Base-by-base conservation (phyloP, 1,140 invertebrate genomes). In the Stenopsyche tienmushanensis region DNA sequence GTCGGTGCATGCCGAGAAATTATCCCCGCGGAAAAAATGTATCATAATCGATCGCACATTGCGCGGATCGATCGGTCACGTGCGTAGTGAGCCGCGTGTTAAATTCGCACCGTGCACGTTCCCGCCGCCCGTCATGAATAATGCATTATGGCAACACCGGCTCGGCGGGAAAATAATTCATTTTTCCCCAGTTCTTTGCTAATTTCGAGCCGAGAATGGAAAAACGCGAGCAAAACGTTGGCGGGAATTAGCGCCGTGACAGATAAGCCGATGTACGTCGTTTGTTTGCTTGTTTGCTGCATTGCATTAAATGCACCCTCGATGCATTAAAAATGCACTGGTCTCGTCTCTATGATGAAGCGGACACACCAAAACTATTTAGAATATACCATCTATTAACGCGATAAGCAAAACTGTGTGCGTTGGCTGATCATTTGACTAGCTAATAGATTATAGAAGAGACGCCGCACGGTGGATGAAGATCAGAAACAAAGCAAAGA, bases 121-220 rank as follows among this genome's bases (percentile, higher is more conserved):
- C 15, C 50, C 5, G 20, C 13, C 20, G 42, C 41, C 25, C 47
- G 62, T 18, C 29, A 29, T 65, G 63, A 65, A 65, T 65, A 65
- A 65, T 58, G 55, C 54, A 65, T 65, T 47, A 65, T 55, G 41
- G 54, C 53, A 54, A 58, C 45, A 53, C 62, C n/a, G 25, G 24
- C 9, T 41, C 39, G 62, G n/a, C 62, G 62, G 26, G 24, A 63
- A n/a, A 63, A 63, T 53, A 63, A 63, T 63, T 63, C 62, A 63
- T 63, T 63, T 52, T 49, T 25, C 24, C 62, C 47, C 62, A 2
- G 17, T 50, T 25, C 26, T 63, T 63, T 34, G 15, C 62, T 63
- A 63, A 63, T 63, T 63, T 53, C 34, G 8, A 18, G 21, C 20
- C 15, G 21, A 49, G 10, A 49, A 49, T 15, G 13, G 52, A 54